phyloP scores from a whole-genome alignment of 2,113 vertebrate species.

The Orientallactaga bullata region DNA sequence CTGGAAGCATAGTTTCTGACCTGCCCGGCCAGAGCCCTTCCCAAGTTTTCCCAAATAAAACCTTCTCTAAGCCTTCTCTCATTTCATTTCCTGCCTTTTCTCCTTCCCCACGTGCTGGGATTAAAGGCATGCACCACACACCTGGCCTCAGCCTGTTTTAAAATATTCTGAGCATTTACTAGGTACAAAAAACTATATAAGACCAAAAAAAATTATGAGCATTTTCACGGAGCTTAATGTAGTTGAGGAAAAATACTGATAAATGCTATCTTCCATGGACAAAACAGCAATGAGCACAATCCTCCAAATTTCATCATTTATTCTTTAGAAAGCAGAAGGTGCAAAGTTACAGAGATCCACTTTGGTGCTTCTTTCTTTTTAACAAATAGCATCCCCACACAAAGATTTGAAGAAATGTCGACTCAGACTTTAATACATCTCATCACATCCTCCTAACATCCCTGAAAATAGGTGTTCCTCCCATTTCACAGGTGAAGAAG shows the following conservation, averaged over 20 bases:
- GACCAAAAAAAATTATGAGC: neutral
- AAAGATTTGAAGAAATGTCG: neutral
- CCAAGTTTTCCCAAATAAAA: too few relatives aligned
- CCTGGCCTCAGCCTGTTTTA: neutral
- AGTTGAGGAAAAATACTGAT: neutral
- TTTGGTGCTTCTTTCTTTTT: neutral
- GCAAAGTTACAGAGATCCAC: neutral
- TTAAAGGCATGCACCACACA: too few relatives aligned
- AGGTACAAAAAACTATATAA: neutral
- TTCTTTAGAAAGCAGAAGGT: neutral
- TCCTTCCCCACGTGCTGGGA: too few relatives aligned
- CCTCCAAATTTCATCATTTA: neutral
- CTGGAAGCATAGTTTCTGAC: too few relatives aligned
- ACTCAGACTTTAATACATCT: neutral
- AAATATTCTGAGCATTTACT: conserved; percentile 3
- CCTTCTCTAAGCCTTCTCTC: too few relatives aligned
- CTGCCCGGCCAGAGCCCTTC: too few relatives aligned
- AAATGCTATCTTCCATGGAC: neutral
- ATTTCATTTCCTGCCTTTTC: too few relatives aligned
- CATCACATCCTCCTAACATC: neutral
- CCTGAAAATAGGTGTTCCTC: neutral
- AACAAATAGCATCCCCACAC: neutral
- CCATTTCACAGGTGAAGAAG: neutral
- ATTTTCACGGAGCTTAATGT: conserved; percentile 1
- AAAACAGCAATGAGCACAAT: neutral